Conservation (phyloP, 2,797 vertebrate species). For the Crocidura indochinensis region DNA sequence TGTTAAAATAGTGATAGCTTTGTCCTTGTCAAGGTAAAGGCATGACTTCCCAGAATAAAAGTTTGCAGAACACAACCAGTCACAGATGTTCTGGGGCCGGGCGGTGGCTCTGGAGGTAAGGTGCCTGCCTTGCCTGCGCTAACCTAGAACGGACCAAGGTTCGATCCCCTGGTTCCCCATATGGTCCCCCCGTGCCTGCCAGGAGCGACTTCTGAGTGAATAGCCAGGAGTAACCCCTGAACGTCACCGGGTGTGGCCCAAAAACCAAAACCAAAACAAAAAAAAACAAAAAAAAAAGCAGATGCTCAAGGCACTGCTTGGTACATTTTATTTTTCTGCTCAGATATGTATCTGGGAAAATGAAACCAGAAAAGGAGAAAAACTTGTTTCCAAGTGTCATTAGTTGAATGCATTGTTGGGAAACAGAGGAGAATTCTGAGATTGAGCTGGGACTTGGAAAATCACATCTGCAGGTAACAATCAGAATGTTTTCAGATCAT, state of each 20-base stretch:
- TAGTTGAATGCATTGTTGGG: background rate
- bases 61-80: constrained; percentile 11
- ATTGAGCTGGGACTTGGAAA: background rate
- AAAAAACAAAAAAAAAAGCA: too few species aligned
- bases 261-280: too few species aligned
- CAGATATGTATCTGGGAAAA: background rate
- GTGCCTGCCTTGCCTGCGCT: too few species aligned
- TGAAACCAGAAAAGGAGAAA: background rate
- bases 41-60: constrained; percentile 3
- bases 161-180: too few species aligned
- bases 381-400: constrained; percentile 7
- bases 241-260: too few species aligned
- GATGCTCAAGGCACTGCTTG: background rate
- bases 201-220: too few species aligned
- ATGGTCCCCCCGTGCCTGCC: too few species aligned
- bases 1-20: background rate
- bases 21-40: constrained; percentile 25
- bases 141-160: too few species aligned
- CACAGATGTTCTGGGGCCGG: too few species aligned
- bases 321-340: constrained; percentile 17
- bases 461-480: background rate
- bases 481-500: background rate
- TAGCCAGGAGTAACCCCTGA: too few species aligned
- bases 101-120: too few species aligned
- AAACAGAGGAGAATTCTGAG: constrained; percentile 4